A percentile compares a stretch with the other conserved stretches of the same genome.
Conservation (phyloP, 2,888 invertebrate genomes). For the Cantharis lateralis region DNA sequence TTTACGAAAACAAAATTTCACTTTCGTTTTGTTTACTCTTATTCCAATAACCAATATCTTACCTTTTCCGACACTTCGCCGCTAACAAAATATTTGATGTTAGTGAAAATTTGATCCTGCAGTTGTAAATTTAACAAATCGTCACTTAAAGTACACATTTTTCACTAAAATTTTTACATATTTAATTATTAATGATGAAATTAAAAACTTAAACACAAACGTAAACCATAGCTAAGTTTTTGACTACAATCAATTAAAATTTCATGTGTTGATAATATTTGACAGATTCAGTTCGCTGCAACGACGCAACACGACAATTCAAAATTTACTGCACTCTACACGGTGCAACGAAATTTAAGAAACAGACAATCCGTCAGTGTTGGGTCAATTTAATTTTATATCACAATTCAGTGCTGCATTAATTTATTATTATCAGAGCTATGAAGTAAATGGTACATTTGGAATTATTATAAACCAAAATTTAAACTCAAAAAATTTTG, state of each 20-base stretch:
- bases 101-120: slow-evolving; percentile 72
- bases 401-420: no score
- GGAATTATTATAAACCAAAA: no score
- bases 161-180: not conserved
- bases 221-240: not conserved
- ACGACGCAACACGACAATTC: not conserved
- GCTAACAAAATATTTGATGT: slow-evolving; percentile 82
- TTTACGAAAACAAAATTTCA: slow-evolving; percentile 36
- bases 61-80: slow-evolving; percentile 79
- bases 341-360: not conserved
- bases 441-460: no score
- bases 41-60: slow-evolving; percentile 25
- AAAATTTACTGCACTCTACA: not conserved
- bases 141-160: slow-evolving; percentile 56
- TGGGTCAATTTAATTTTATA: no score
- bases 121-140: slow-evolving; percentile 56
- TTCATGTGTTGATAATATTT: not conserved
- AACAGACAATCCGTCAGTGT: no score
- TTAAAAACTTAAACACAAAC: not conserved
- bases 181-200: not conserved
- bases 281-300: not conserved
- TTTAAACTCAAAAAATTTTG: no score
- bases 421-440: no score
- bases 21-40: not conserved
- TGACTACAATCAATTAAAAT: not conserved